Base-by-base conservation (phyloP, 2,797 vertebrate species). In the Hoplostethus mediterraneus region DNA sequence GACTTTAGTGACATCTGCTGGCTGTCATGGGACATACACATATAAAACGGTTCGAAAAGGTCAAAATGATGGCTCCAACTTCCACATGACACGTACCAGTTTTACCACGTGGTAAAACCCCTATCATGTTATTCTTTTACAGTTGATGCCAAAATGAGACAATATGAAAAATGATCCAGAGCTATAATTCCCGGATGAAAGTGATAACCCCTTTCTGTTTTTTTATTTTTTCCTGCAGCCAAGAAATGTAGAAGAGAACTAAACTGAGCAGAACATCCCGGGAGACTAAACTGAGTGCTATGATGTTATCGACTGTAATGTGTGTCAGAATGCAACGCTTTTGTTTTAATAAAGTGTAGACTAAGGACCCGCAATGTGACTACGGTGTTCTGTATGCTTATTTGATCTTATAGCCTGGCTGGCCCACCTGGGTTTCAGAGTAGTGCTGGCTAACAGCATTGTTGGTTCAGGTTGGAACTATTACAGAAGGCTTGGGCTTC, bases 321-420 rank as follows among this genome's bases (percentile, higher is more conserved):
- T 86, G 61, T 90, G 78, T 88, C 33, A 78, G 17, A 78, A 75
- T 63, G 16, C 63, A 21, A 86, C 40, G 51, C 30, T 83, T 86
- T 90, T 90, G 11, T 91, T 77, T 52, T 36, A 90, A 90, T 89
- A 85, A 92, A 90, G 25, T 79, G 21, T 71, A 5, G 49, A 61
- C 14, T 47, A 6, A 1, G 31, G 36, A 31, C 33, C 55, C 17
- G 14, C 42, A 28, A 4, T 45, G 63, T 21, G 21, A 21, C 21
- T 21, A 77, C 31, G 28, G 31, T 28, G 5, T 3, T 51, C 17
- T 47, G 10, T 71, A 2, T 68, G 4, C 63, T 58, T 57, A 6
- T 51, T 61, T 53, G 2, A 40, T 7, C 3, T 59, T 4, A 31
- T n/a, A n/a, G 13, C 6, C 57, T 30, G 16, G 30, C 13, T 62